A percentile compares a stretch with the other conserved stretches of the same genome.
Evolutionary conservation across 2,113 vertebrate genomes (phyloP).

Genomic region (Bambusicola thoracicus): DNA sequence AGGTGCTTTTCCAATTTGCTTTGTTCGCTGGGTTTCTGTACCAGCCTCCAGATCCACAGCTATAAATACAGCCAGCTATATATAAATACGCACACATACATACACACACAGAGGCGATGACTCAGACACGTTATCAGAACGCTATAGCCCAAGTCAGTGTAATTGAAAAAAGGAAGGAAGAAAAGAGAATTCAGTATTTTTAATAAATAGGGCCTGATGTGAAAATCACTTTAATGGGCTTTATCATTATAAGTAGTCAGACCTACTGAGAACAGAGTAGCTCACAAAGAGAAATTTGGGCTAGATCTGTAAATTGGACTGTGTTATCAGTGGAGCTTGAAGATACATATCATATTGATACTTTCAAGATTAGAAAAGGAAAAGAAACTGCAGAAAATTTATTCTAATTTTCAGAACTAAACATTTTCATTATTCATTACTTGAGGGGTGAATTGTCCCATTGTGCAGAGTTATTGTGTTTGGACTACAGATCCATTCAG

Average conservation of each 20-base stretch:
- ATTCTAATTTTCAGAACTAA: not conserved
- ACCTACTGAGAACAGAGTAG: not conserved
- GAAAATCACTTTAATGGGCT: not conserved
- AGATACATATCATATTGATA: not conserved
- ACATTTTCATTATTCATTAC: not conserved
- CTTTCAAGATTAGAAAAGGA: not conserved
- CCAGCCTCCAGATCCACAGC: not conserved
- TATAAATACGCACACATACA: conserved; percentile 12
- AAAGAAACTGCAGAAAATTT: not conserved
- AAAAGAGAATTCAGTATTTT: not conserved
- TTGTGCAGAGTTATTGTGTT: not conserved
- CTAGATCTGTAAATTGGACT: not conserved
- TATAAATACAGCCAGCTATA: conserved; percentile 38
- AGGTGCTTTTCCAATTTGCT: conserved; percentile 59
- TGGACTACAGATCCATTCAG: not conserved
- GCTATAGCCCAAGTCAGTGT: not conserved
- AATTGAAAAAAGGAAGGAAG: not conserved
- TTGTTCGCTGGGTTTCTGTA: conserved; percentile 6
- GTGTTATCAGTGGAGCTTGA: not conserved
- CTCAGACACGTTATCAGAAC: not conserved
- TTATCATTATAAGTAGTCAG: not conserved
- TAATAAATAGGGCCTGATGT: not conserved
- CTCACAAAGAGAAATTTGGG: not conserved
- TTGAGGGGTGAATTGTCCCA: not conserved
- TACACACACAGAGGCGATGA: not conserved